Conservation (phyloP, 2,113 vertebrate species). For the Gymnarchus niloticus region DNA sequence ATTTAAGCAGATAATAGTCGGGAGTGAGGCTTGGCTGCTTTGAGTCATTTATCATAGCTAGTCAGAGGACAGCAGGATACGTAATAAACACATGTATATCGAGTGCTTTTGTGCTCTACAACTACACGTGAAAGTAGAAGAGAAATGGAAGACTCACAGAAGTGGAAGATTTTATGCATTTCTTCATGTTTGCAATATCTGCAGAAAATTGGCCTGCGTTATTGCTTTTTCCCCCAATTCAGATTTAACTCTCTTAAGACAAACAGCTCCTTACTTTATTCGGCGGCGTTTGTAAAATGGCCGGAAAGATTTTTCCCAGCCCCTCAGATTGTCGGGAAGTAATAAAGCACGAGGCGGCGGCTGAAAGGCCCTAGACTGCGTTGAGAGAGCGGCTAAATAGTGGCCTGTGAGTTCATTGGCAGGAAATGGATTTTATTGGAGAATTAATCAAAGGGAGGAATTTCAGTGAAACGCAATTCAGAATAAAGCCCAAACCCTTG, state of each 20-base stretch:
- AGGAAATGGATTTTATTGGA: conserved; percentile 72
- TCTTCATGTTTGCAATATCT: neutral
- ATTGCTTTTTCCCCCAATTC: conserved; percentile 2
- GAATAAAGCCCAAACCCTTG: conserved; percentile 67
- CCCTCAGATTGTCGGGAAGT: conserved; percentile 31
- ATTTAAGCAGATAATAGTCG: neutral
- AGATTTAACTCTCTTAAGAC: conserved; percentile 7
- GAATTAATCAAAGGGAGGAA: conserved; percentile 64
- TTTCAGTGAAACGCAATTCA: conserved; percentile 66
- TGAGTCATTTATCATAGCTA: neutral
- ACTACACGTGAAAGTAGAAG: neutral
- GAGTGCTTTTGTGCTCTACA: neutral
- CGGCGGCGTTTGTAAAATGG: conserved; percentile 40
- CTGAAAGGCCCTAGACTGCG: conserved; percentile 49
- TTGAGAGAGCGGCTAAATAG: conserved; percentile 43
- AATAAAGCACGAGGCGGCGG: conserved; percentile 41
- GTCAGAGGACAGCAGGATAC: neutral
- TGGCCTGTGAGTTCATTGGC: conserved; percentile 54
- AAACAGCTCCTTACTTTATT: neutral
- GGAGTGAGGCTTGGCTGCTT: neutral
- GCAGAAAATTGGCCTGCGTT: neutral
- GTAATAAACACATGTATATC: neutral
- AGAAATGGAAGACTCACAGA: neutral
- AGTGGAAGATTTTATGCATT: neutral
- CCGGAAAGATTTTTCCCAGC: conserved; percentile 37